phyloP scores from a whole-genome alignment of 1,140 invertebrate genomes.

The Ditylenchus dipsaci region DNA sequence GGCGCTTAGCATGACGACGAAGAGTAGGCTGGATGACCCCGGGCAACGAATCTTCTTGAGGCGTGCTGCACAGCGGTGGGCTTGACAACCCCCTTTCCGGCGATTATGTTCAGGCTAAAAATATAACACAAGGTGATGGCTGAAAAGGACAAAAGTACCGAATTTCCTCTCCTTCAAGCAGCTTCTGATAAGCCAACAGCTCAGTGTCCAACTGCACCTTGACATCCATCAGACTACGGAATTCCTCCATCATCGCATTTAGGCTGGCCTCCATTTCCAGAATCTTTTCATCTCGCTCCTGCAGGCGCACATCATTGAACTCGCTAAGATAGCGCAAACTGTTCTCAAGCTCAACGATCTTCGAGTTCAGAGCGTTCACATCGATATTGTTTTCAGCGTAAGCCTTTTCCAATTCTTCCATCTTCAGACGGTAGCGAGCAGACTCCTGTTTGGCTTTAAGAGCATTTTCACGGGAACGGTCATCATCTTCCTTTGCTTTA shows the following conservation, averaged over 20 bases:
- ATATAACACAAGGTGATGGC: background rate
- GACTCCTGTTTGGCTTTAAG: background rate
- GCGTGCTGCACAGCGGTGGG: background rate
- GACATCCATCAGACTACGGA: conserved; percentile 64
- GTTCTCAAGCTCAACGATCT: conserved; percentile 79
- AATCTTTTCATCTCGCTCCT: background rate
- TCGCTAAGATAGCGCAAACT: too few species aligned
- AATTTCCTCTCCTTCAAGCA: conserved; percentile 74
- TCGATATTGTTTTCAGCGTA: background rate
- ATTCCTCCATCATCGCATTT: background rate
- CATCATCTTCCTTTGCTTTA: background rate
- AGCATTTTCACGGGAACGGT: background rate
- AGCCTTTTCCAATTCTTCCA: background rate
- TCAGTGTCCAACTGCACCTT: conserved; percentile 90
- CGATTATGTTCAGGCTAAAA: background rate
- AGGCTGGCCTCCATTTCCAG: background rate
- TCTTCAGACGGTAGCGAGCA: background rate
- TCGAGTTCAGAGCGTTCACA: conserved; percentile 46
- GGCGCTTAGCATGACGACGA: background rate
- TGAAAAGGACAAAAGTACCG: background rate
- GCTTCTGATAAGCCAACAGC: conserved; percentile 88
- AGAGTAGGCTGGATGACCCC: background rate
- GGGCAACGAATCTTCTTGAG: background rate
- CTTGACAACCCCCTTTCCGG: too few species aligned
- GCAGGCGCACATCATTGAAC: background rate